Evolutionary conservation across 92 coral and sea anemone species (phyloP).

Genomic region (Phymanthus crucifer): DNA sequence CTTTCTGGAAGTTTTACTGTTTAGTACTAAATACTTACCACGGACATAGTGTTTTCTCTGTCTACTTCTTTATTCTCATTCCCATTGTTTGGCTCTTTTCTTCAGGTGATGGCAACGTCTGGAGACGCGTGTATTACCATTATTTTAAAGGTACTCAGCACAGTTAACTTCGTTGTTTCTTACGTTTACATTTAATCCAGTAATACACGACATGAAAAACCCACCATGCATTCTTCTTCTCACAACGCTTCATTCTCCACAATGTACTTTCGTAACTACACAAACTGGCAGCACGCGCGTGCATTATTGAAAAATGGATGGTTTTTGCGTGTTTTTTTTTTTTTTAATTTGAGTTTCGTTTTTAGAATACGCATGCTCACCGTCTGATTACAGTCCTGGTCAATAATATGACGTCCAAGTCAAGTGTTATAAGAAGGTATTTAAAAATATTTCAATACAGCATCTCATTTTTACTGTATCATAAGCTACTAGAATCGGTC

Average conservation of each 20-base stretch:
- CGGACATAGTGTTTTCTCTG: not conserved
- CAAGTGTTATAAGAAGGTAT: conserved; percentile 87
- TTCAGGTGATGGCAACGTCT: conserved; percentile 92
- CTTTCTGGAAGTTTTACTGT: not conserved
- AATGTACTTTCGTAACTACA: too few relatives aligned
- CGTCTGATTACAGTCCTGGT: conserved; percentile 81
- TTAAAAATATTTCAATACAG: not conserved
- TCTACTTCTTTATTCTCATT: not conserved
- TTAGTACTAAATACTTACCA: not conserved
- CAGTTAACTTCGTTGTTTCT: too few relatives aligned
- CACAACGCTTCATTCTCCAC: too few relatives aligned
- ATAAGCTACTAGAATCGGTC: too few relatives aligned
- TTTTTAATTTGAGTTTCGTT: not conserved
- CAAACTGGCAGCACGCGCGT: too few relatives aligned
- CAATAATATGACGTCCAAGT: conserved; percentile 79
- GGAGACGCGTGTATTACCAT: conserved; percentile 91
- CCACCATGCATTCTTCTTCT: too few relatives aligned
- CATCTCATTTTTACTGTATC: too few relatives aligned
- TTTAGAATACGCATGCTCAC: conserved; percentile 83
- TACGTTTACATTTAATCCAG: too few relatives aligned
- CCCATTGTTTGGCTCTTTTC: not conserved
- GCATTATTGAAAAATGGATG: too few relatives aligned
- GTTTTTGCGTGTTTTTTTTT: not conserved
- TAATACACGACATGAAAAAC: too few relatives aligned
- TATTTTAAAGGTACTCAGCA: conserved; percentile 69